These are phyloP conservation scores for Dasypogon diadema DNA, from an alignment of 2,888 invertebrate species.

Conservation along the genomic window DNA sequence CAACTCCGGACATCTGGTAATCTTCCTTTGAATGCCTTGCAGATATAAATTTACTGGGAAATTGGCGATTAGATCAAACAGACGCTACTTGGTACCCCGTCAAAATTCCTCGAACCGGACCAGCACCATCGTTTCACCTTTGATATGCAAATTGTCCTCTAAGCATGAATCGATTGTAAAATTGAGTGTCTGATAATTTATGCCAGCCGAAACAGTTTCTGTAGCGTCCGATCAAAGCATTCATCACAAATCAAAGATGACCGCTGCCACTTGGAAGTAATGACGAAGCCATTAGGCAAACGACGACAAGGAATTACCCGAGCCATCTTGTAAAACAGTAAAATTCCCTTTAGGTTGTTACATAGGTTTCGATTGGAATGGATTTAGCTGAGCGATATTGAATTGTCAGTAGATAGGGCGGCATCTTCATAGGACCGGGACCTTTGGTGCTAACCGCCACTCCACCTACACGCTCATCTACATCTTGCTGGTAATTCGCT, in stretches of 20 bases:
- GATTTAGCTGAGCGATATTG: slow-evolving; percentile 18
- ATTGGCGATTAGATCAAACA: slow-evolving; percentile 19
- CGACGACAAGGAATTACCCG: slow-evolving; percentile 5
- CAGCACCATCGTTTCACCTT: slow-evolving; percentile 28
- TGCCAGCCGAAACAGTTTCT: slow-evolving; percentile 21
- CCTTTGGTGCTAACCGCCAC: slow-evolving; percentile 15
- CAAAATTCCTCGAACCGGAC: slow-evolving; percentile 24
- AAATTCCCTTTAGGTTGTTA: background rate
- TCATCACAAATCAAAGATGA: slow-evolving; percentile 39
- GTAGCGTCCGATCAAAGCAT: slow-evolving; percentile 6
- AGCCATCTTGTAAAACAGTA: background rate
- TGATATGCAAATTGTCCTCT: slow-evolving; percentile 40
- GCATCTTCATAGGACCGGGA: slow-evolving; percentile 25
- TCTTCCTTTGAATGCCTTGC: slow-evolving; percentile 22
- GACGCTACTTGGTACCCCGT: slow-evolving; percentile 16
- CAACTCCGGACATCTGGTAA: too few species aligned
- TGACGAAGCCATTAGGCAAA: slow-evolving; percentile 32
- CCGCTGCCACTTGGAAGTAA: slow-evolving; percentile 20
- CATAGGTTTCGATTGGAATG: slow-evolving; percentile 13
- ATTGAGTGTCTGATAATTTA: slow-evolving; percentile 29
- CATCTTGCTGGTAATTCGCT: background rate
- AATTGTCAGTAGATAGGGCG: slow-evolving; percentile 35
- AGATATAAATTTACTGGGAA: background rate
- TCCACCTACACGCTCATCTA: slow-evolving; percentile 27
- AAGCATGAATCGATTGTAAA: slow-evolving; percentile 34